Conservation (phyloP, 2,797 vertebrate genomes). For the Enteromius treurensis region DNA sequence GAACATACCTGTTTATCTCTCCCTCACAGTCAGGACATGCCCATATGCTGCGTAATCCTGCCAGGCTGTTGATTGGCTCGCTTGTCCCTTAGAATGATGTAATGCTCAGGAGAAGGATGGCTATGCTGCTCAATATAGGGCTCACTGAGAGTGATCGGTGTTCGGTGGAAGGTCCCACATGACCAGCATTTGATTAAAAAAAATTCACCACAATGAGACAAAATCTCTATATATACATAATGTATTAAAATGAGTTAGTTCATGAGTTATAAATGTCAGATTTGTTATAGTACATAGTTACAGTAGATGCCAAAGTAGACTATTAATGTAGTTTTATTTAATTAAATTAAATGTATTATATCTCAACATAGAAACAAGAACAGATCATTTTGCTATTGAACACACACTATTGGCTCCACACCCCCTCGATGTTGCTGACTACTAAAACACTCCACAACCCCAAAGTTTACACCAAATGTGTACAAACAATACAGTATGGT, state of each 20-base stretch:
- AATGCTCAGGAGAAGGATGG: conserved; percentile 72
- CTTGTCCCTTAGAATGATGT: conserved; percentile 78
- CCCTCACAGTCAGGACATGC: conserved; percentile 33
- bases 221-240: neutral
- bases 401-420: neutral
- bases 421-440: neutral
- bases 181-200: neutral
- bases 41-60: conserved; percentile 69
- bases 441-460: conserved; percentile 13
- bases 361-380: neutral
- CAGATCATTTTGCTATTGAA: neutral
- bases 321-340: too few relatives aligned
- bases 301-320: neutral
- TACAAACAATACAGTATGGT: neutral
- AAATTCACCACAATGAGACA: neutral
- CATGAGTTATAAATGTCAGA: neutral
- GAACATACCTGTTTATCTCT: conserved; percentile 23
- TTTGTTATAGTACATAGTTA: neutral
- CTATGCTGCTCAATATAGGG: conserved; percentile 29
- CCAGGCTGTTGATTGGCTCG: conserved; percentile 70
- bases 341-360: neutral
- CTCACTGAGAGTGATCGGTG: conserved; percentile 45
- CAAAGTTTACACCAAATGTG: neutral
- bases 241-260: neutral
- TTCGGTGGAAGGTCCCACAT: conserved; percentile 35